Evolutionary conservation across 2,797 vertebrate species (phyloP), one percentile per base, ranked within the genome.

Genomic region (Arnoldichthys spilopterus): DNA sequence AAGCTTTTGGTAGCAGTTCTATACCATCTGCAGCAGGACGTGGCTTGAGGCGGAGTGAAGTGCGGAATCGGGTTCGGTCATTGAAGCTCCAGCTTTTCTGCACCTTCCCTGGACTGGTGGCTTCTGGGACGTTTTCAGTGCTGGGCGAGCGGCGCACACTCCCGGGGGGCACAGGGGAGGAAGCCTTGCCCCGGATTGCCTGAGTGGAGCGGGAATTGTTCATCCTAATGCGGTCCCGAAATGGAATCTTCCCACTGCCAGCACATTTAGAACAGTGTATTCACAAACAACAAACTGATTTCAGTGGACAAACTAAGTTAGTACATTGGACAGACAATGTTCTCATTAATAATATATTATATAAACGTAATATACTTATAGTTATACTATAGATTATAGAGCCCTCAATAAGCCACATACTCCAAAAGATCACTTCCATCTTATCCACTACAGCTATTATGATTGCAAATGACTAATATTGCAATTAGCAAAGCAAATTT

Each of bases 1-100:
- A 9, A 20, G 6, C 7, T 8, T 20, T 9, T 34, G 3, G 18
- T 2, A 53, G 43, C 26, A 43, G 16, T 26, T 22, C 20, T 58
- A 82, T 90, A 98, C 98, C 94, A 24, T 99, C 97, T 0, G 84
- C 88, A 0, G 95, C 91, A 0, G 87, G 90, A 0, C 96, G 94
- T 0, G 96, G 90, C 72, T 98, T 98, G 78, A 99, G 95, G 77
- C 97, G 92, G n/a, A 99, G 92, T 0, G 98, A 99, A 0, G 97
- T 96, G 15, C 97, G 95, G 88, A 99, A 97, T 0, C 96, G 95
- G 0, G 97, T 98, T 72, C 98, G 94, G 88, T 99, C 98, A 0
- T 98, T 99, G 85, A 99, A 99, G 88, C 98, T 99, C 97, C 98
- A 99, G 89, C 97, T 99, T 86, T 99, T 99, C 91, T 98, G 97